Conservation (phyloP, 2,888 invertebrate genomes). For the Notocelia uddmanniana region DNA sequence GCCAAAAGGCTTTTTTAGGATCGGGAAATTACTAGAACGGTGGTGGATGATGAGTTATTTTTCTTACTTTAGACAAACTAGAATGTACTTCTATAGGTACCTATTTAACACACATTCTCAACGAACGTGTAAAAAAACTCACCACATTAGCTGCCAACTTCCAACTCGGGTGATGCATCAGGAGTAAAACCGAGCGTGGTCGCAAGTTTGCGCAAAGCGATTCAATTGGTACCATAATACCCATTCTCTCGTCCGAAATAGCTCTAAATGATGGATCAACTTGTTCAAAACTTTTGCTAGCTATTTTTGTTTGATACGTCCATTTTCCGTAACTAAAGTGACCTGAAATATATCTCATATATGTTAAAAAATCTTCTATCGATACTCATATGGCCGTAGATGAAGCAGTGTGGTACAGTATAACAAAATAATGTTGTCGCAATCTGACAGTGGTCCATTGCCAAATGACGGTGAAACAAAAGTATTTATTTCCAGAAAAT, state of each 20-base stretch:
- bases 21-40: too few relatives aligned
- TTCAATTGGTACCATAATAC: not conserved
- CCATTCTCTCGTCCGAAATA: slow-evolving; percentile 22
- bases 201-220: slow-evolving; percentile 4
- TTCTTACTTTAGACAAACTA: too few relatives aligned
- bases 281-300: slow-evolving; percentile 2
- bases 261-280: slow-evolving; percentile 16
- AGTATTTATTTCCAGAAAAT: too few relatives aligned
- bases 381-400: too few relatives aligned
- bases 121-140: not conserved
- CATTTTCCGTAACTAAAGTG: not conserved
- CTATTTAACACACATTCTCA: too few relatives aligned
- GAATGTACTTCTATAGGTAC: too few relatives aligned
- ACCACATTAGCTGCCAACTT: slow-evolving; percentile 9
- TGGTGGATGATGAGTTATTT: too few relatives aligned
- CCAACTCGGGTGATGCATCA: slow-evolving; percentile 34
- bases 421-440: too few relatives aligned
- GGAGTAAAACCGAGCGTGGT: slow-evolving; percentile 11
- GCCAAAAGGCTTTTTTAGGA: too few relatives aligned
- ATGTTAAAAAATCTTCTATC: not conserved
- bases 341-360: not conserved
- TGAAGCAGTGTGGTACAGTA: too few relatives aligned
- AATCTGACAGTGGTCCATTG: too few relatives aligned
- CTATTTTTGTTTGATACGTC: slow-evolving; percentile 1
- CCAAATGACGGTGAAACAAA: too few relatives aligned